phyloP scores from a whole-genome alignment of 2,888 invertebrate genomes.

The Pterobdella sp. region DNA sequence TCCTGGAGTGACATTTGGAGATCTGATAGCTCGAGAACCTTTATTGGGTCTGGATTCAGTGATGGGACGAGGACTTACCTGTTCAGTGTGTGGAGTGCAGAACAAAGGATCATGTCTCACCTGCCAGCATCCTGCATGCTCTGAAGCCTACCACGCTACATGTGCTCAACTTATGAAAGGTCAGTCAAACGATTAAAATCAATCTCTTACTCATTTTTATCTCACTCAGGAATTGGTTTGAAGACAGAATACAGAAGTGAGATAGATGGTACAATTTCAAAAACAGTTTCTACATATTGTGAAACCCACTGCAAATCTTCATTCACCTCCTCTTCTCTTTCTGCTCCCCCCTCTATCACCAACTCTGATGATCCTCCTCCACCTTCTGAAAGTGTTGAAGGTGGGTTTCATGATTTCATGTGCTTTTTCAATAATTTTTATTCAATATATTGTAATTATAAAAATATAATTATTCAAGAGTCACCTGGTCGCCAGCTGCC shows the following conservation, averaged over 20 bases:
- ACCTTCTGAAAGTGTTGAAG: too few species aligned
- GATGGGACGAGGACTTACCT: slow-evolving; percentile 89
- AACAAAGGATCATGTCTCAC: slow-evolving; percentile 89
- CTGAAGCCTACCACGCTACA: slow-evolving; percentile 95
- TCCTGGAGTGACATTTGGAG: slow-evolving; percentile 83
- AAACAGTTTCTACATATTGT: background rate
- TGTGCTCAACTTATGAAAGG: slow-evolving; percentile 78
- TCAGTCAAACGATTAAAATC: background rate
- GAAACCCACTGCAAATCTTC: background rate
- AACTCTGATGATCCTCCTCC: background rate
- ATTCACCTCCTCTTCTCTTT: background rate
- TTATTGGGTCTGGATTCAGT: slow-evolving; percentile 92
- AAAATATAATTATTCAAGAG: too few species aligned
- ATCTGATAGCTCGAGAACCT: slow-evolving; percentile 90
- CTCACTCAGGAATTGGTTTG: background rate
- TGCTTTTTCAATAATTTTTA: too few species aligned
- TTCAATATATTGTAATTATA: too few species aligned
- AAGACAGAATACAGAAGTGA: background rate
- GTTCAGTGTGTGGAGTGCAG: slow-evolving; percentile 75
- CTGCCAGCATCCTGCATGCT: slow-evolving; percentile 90
- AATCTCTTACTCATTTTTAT: background rate
- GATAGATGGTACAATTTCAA: background rate
- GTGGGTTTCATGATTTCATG: too few species aligned
- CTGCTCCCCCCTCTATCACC: background rate
- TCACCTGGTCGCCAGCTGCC: slow-evolving; percentile 45